Conservation (phyloP, 2,113 vertebrate species). For the Eupsittula cactorum region DNA sequence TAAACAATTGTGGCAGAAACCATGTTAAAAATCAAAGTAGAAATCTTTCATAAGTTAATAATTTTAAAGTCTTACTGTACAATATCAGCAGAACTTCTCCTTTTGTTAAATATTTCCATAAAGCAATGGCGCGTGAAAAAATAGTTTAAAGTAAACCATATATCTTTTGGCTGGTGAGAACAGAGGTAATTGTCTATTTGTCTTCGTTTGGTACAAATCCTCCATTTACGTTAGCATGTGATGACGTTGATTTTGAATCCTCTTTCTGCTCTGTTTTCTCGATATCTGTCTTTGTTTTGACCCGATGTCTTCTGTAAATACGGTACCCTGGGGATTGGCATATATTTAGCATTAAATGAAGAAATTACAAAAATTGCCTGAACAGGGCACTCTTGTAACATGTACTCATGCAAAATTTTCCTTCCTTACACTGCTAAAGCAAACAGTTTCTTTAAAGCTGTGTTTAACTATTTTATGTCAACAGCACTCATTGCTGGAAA, state of each 20-base stretch:
- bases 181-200: not conserved
- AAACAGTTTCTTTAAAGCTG: not conserved
- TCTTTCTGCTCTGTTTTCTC: not conserved
- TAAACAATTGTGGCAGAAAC: not conserved
- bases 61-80: not conserved
- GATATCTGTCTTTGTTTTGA: conserved; percentile 1
- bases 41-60: not conserved
- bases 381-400: not conserved
- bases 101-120: conserved; percentile 10
- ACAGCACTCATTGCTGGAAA: not conserved
- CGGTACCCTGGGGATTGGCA: conserved; percentile 77
- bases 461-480: not conserved
- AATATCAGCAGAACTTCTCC: not conserved
- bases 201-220: conserved; percentile 74
- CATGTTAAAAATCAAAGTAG: not conserved
- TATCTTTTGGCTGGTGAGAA: not conserved
- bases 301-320: conserved; percentile 53
- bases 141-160: not conserved
- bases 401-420: not conserved
- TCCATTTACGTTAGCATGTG: conserved; percentile 64
- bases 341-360: conserved; percentile 17
- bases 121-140: not conserved
- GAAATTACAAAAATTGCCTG: not conserved
- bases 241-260: not conserved
- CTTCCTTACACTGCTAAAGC: not conserved